Conservation (phyloP, 2,888 invertebrate genomes). For the Helobdella robusta region DNA sequence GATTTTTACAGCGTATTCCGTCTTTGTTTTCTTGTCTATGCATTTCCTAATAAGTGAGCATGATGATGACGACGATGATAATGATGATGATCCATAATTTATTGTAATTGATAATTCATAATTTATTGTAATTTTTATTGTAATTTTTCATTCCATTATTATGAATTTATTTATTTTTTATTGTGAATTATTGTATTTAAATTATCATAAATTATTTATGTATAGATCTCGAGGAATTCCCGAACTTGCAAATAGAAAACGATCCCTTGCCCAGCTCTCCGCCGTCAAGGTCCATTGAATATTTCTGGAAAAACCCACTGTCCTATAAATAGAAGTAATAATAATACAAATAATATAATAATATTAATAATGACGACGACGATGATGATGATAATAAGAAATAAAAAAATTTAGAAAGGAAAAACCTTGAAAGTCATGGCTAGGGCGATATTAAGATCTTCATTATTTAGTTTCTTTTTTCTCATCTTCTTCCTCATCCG, state of each 20-base stretch:
- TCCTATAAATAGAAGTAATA: constrained; percentile 54
- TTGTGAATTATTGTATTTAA: too few species aligned
- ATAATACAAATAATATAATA: background rate
- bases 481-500: too few species aligned
- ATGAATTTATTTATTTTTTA: too few species aligned
- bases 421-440: constrained; percentile 15
- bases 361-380: background rate
- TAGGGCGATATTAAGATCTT: constrained; percentile 4
- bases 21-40: constrained; percentile 62
- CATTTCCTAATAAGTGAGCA: constrained; percentile 68
- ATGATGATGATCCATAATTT: too few species aligned
- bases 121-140: too few species aligned
- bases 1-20: constrained; percentile 79
- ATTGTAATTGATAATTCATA: too few species aligned
- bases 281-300: constrained; percentile 61
- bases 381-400: background rate
- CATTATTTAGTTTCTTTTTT: background rate
- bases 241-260: constrained; percentile 71
- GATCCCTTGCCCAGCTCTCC: constrained; percentile 75
- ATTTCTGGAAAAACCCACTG: constrained; percentile 75
- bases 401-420: background rate
- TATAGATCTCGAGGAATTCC: too few species aligned
- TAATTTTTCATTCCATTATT: too few species aligned
- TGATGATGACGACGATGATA: too few species aligned
- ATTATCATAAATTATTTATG: too few species aligned